Base-by-base conservation (phyloP, 2,888 invertebrate species). In the Synergus umbraculus region DNA sequence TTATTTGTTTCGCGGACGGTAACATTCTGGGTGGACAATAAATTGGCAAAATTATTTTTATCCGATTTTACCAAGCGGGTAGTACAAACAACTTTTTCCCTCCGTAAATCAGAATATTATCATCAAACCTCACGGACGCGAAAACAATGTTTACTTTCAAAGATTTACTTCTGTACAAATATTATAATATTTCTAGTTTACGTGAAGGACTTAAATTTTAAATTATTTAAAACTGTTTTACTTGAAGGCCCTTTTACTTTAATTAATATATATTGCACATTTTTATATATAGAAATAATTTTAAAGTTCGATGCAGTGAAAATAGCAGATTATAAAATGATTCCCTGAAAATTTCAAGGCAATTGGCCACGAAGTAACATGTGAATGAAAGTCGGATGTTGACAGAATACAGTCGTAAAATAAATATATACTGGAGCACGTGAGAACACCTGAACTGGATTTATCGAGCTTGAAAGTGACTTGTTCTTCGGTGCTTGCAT, bases 391-490 rank as follows among this genome's bases (percentile, higher is more conserved):
- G 12, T 37, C 37, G 12, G 7, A 18, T 58, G n/a, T 58, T 41
- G 37, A n/a, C 54, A 37, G n/a, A 54, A 41, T 41, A 10, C 37
- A 54, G 54, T 41, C 54, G 73, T 73, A 58, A 69, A 69, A 69
- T 69, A 69, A 49, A 69, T 69, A 49, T 41, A 73, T 37, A 58
- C n/a, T 41, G 9, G 15, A 58, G 54, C 54, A 49, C 49, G 73
- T 54, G 73, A 73, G 41, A 73, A 73, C 54, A 73, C 37, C 54
- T 37, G 41, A 54, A 73, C 73, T 73, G 54, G 54, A 73, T 73
- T 73, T 58, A 73, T 73, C 41, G 73, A 73, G 54, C 54, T 73
- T 58, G 54, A 73, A 73, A 73, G 37, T 73, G 73, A 73, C 73
- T 73, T 73, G 73, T 58, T 73, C 54, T 58, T 73, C 73, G 29